phyloP scores from a whole-genome alignment of 2,888 invertebrate species.

The Drosophila phalerata region DNA sequence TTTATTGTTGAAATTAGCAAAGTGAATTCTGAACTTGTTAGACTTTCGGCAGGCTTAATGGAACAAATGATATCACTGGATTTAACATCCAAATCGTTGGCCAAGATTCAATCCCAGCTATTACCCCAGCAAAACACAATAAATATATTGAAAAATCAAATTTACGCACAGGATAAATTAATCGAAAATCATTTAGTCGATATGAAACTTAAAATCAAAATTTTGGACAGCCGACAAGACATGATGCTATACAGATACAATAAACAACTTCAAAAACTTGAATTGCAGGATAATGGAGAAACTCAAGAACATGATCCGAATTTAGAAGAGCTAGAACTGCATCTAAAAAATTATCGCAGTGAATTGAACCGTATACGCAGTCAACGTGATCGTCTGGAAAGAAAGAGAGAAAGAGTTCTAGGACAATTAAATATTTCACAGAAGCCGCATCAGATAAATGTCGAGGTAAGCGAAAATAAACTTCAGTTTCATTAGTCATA shows the following conservation, averaged over 20 bases:
- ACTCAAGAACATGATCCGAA: neutral
- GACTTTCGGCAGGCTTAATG: neutral
- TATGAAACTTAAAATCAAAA: neutral
- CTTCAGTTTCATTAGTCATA: too few species aligned
- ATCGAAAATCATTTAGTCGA: neutral
- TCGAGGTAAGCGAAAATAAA: neutral
- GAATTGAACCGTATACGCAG: too few species aligned
- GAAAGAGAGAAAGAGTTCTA: too few species aligned
- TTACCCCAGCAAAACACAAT: neutral
- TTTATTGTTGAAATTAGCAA: neutral
- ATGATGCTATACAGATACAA: neutral
- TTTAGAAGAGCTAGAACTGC: neutral
- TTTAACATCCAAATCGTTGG: neutral
- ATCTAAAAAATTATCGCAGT: too few species aligned
- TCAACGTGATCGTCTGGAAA: too few species aligned
- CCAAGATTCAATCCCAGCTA: neutral
- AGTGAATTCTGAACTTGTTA: neutral
- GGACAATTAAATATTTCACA: neutral
- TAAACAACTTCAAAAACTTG: neutral
- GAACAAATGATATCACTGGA: neutral
- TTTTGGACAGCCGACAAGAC: neutral
- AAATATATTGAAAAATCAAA: neutral
- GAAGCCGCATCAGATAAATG: neutral
- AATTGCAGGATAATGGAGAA: neutral
- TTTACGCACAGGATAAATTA: neutral